Base-by-base conservation (phyloP, 2,113 vertebrate genomes). In the Lampris incognitus region DNA sequence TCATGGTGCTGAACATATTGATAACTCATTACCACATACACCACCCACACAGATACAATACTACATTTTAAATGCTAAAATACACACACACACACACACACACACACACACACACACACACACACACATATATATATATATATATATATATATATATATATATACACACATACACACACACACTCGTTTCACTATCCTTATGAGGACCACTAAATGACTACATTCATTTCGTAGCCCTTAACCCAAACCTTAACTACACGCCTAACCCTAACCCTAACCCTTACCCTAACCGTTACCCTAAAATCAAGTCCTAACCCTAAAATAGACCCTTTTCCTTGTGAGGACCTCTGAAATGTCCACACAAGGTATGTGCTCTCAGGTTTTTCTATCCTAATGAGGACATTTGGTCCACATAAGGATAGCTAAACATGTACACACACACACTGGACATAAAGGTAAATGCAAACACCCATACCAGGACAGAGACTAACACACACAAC, bases 81-180 rank as follows among this genome's bases (percentile, higher is more conserved):
- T 6, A 13, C 51, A 9, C 44, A 65, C 44, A 37, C 63, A 65
- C 44, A 49, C 63, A 65, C 11, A 63, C 41, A n/a, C 61, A 24
- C 24, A 37, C 11, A 7, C 38, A 52, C 9, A n/a, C 38, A 4
- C 24, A 6, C n/a, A 5, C 24, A 38, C 62, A 36, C 24, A 38
- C 46, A 38, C 44, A 37, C 36, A 39, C 46, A 51, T 46, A 49
- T n/a, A 36, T 24, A 49, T 24, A 39, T 8, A 65, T 9, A 9
- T 9, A 9, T 24, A 10, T 24, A 64, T 24, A 13, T 9, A 50
- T 36, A 50, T 10, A 48, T 42, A 66, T 24, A 36, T 48, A 62
- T 57, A 78, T 42, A 65, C 46, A 70, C 46, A 57, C 75, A 71
- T 36, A 49, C 52, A 65, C 46, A 60, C 36, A 46, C 41, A 38